These are phyloP conservation scores for Hormaphis cornu DNA, from an alignment of 1,140 invertebrate species.

Conservation along the genomic window DNA sequence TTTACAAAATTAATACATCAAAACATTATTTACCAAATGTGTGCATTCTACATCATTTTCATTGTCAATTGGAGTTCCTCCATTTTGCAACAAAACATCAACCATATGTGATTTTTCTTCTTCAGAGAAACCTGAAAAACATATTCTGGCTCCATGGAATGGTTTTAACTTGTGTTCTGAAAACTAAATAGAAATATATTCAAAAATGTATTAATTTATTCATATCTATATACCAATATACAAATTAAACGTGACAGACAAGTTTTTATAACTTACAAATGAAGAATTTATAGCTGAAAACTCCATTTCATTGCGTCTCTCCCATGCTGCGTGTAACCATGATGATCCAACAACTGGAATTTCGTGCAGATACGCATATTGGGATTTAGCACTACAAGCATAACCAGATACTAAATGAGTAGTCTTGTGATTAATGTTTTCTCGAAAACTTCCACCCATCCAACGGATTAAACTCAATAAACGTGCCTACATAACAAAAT, in stretches of 20 bases:
- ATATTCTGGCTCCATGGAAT: conserved; percentile 75
- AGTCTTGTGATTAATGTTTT: conserved; percentile 74
- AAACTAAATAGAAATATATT: conserved; percentile 42
- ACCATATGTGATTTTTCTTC: conserved; percentile 85
- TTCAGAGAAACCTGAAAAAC: conserved; percentile 78
- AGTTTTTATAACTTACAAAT: conserved; percentile 51
- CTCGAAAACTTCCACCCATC: conserved; percentile 90
- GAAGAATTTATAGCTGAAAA: conserved; percentile 59
- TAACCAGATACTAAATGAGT: conserved; percentile 86
- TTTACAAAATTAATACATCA: background rate
- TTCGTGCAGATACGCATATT: conserved; percentile 76
- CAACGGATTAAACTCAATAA: conserved; percentile 72
- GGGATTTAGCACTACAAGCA: conserved; percentile 78
- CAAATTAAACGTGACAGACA: background rate
- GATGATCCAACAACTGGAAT: conserved; percentile 76
- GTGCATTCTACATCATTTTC: conserved; percentile 72
- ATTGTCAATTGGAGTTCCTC: conserved; percentile 58
- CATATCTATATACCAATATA: background rate
- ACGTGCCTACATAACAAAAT: conserved; percentile 40
- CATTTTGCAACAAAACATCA: conserved; percentile 75
- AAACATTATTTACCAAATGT: conserved; percentile 67
- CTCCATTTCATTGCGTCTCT: conserved; percentile 55
- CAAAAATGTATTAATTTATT: background rate
- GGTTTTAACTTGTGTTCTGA: conserved; percentile 67
- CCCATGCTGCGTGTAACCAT: conserved; percentile 84